Conservation (phyloP, 2,797 vertebrate species). For the Scarus forsteni region DNA sequence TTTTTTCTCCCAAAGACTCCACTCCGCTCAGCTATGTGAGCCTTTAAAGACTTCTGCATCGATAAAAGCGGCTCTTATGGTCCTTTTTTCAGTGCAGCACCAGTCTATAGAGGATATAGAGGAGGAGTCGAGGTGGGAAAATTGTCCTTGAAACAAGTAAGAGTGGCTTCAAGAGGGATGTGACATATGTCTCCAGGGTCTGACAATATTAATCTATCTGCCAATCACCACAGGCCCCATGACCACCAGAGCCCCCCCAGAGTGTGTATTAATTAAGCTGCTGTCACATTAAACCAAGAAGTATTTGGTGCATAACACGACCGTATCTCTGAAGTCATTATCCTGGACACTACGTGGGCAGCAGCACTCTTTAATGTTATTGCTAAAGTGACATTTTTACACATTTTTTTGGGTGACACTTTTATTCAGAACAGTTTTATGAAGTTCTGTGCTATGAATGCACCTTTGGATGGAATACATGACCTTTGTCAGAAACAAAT, state of each 20-base stretch:
- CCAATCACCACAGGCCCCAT: conserved; percentile 86
- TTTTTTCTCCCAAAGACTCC: conserved; percentile 31
- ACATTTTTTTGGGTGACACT: conserved; percentile 61
- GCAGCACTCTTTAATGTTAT: conserved; percentile 66
- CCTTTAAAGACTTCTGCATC: conserved; percentile 38
- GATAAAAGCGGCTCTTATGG: conserved; percentile 53
- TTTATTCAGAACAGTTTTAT: conserved; percentile 47
- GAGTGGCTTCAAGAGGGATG: conserved; percentile 86
- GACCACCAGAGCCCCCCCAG: conserved; percentile 78
- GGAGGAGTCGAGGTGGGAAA: conserved; percentile 60
- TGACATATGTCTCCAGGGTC: conserved; percentile 88
- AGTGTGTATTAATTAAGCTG: conserved; percentile 91
- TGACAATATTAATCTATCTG: conserved; percentile 95
- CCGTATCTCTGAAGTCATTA: conserved; percentile 86
- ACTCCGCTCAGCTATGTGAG: conserved; percentile 11
- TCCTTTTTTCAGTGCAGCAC: conserved; percentile 43
- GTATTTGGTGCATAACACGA: conserved; percentile 86
- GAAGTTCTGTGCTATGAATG: conserved; percentile 41
- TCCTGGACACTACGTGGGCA: conserved; percentile 66
- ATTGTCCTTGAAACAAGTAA: conserved; percentile 90
- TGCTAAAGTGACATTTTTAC: conserved; percentile 66
- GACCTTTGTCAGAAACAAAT: no score
- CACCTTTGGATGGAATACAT: conserved; percentile 42
- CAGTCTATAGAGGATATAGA: conserved; percentile 13
- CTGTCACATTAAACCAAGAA: conserved; percentile 81